Evolutionary conservation across 2,797 vertebrate genomes (phyloP), one percentile per base, ranked within the genome.

Genomic region (Manis javanica): DNA sequence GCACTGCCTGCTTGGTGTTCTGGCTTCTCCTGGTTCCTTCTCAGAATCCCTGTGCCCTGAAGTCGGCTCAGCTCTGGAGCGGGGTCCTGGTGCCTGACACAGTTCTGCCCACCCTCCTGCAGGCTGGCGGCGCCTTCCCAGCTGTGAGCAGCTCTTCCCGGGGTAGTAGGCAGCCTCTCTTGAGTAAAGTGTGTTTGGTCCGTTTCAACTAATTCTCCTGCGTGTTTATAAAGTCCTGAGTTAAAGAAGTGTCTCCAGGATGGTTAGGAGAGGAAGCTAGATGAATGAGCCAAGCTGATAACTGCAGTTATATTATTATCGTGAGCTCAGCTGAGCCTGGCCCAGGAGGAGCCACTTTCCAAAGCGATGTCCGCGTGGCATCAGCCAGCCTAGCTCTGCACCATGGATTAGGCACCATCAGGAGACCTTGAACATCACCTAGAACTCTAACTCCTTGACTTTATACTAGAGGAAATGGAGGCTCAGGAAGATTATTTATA

Each of bases 321-420:
- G 18, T 31, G 29, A 26, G 29, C 26, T 90, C 26, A 2, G 9
- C 31, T 18, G 29, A 46, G 18, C 18, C 12, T 1, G n/a, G n/a
- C 7, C 15, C 7, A 12, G 0, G 51, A 34, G 13, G 26, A 11
- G n/a, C 3, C 11, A 5, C 1, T 42, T 49, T 31, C 14, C 46
- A n/a, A 3, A 42, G 39, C 0, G 13, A 15, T 3, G 0, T 57
- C 4, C 1, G 0, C 1, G 3, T 1, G 1, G 7, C 4, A 2
- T 2, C 8, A 26, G 3, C 75, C n/a, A 5, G 59, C 53, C 26
- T 0, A 19, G 19, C 26, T 37, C 8, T 29, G 26, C 11, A 5
- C 29, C 74, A 19, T 1, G 7, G 34, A 24, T 15, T 18, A 15
- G 0, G 7, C 81, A 11, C 24, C 31, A 19, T 2, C 19, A 68